Evolutionary conservation across 2,888 invertebrate species (phyloP), one percentile per base, ranked within the genome.

Genomic region (Synanthedon vespiformis): DNA sequence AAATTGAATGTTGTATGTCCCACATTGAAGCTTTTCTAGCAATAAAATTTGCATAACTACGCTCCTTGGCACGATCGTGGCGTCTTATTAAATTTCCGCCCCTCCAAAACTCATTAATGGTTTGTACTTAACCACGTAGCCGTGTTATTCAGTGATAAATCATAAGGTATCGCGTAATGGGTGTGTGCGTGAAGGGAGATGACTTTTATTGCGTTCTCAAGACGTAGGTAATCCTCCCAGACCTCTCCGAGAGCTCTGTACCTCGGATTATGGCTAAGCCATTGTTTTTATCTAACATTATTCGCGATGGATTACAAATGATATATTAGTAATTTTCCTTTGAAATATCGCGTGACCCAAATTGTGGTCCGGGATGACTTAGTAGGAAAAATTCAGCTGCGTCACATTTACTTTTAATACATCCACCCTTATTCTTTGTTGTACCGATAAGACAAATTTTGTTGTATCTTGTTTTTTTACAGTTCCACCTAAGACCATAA

Each of bases 11-110:
- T 68, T 72, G 72, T 80, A 61, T 65, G 61, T 77, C 71, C 59
- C 68, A 59, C 54, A 57, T 57, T 66, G 64, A 77, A 80, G 83
- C 74, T 81, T 80, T 77, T 66, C 71, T 71, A 75, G 75, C 83
- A 77, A 84, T 86, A 86, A 86, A 86, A 86, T 85, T 86, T 85
- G 82, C 86, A 86, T 86, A 86, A 86, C 82, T 84, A 83, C 86
- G 82, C 77, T 77, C 74, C 78, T 73, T 72, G 74, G 77, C 81
- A 72, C 77, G 65, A 74, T 68, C 74, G 72, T 75, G 66, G 76
- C 77, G 77, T 83, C 85, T 86, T 86, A 86, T 86, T 86, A 86
- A 86, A 86, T 86, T 86, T 86, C 84, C 74, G 73, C 82, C 85
- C 84, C 83, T 80, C 79, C 67, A 70, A 74, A 80, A 81, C 78